Evolutionary conservation across 1,140 invertebrate genomes (phyloP).

Genomic region (Octopus sinensis): DNA sequence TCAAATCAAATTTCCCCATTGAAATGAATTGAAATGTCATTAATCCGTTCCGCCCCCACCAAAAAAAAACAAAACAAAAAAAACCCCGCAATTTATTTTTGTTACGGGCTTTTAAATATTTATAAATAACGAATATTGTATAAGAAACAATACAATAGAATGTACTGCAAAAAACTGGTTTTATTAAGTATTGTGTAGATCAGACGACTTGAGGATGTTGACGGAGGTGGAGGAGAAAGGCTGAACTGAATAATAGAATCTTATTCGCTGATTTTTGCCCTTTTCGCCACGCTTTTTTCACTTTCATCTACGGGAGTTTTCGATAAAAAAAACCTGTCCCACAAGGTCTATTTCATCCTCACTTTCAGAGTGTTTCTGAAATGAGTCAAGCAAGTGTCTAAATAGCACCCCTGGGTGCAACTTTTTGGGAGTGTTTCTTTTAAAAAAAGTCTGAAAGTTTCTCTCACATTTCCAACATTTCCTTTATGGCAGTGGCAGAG

Average conservation of each 20-base stretch:
- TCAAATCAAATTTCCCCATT: background rate
- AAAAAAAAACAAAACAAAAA: background rate
- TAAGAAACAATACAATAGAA: background rate
- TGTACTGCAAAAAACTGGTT: background rate
- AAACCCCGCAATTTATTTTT: background rate
- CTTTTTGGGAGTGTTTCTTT: background rate
- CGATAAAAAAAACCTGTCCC: background rate
- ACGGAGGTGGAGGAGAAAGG: background rate
- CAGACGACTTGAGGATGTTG: background rate
- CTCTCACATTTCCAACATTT: background rate
- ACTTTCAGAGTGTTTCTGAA: background rate
- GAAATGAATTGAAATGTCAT: background rate
- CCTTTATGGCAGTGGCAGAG: background rate
- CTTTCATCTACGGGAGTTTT: background rate
- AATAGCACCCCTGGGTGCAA: background rate
- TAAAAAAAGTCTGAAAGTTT: background rate
- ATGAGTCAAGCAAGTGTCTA: background rate
- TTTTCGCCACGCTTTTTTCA: background rate
- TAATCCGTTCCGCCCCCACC: background rate
- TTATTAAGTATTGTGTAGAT: constrained; percentile 3
- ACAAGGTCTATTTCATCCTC: background rate
- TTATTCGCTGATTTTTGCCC: constrained; percentile 5
- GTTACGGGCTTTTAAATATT: background rate
- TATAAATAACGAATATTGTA: constrained; percentile 3
- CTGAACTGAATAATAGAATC: background rate